A percentile compares a stretch with the other conserved stretches of the same genome.
phyloP scores from a whole-genome alignment of 2,113 vertebrate genomes.

The Synchiropus splendidus region DNA sequence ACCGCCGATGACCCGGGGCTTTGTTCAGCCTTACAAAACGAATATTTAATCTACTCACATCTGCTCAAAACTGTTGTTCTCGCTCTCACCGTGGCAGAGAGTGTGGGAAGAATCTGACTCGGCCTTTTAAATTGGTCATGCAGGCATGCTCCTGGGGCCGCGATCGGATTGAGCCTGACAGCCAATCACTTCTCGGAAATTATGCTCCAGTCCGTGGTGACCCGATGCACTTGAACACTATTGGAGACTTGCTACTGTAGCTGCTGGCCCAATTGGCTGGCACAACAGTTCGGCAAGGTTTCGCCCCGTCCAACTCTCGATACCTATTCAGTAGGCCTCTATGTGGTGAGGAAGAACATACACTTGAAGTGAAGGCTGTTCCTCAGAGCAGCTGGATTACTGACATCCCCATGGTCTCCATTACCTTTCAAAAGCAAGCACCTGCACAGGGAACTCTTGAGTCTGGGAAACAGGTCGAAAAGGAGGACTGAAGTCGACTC shows the following conservation, averaged over 20 bases:
- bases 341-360: constrained; percentile 29
- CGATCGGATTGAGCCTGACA: constrained; percentile 53
- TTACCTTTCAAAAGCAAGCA: constrained; percentile 13
- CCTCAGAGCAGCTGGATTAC: constrained; percentile 44
- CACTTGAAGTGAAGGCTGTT: constrained; percentile 31
- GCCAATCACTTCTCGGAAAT: constrained; percentile 48
- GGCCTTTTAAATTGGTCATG: constrained; percentile 53
- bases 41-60: constrained; percentile 48
- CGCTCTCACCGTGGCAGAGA: constrained; percentile 37
- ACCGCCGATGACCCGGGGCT: constrained; percentile 27
- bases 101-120: constrained; percentile 57
- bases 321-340: constrained; percentile 27
- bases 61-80: constrained; percentile 24
- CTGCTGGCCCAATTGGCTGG: constrained; percentile 41
- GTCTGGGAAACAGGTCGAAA: too few relatives aligned
- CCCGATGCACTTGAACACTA: constrained; percentile 44
- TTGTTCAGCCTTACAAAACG: constrained; percentile 46
- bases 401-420: constrained; percentile 41
- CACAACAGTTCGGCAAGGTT: constrained; percentile 40
- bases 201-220: constrained; percentile 43
- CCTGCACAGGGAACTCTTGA: too few relatives aligned
- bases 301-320: constrained; percentile 9
- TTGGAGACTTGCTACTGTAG: constrained; percentile 19
- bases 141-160: constrained; percentile 43
- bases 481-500: too few relatives aligned